Percentiles rank a stretch among this genome's conserved stretches.
These are phyloP conservation scores for Eonycteris spelaea DNA, from an alignment of 2,113 vertebrate species.

Conservation along the genomic window DNA sequence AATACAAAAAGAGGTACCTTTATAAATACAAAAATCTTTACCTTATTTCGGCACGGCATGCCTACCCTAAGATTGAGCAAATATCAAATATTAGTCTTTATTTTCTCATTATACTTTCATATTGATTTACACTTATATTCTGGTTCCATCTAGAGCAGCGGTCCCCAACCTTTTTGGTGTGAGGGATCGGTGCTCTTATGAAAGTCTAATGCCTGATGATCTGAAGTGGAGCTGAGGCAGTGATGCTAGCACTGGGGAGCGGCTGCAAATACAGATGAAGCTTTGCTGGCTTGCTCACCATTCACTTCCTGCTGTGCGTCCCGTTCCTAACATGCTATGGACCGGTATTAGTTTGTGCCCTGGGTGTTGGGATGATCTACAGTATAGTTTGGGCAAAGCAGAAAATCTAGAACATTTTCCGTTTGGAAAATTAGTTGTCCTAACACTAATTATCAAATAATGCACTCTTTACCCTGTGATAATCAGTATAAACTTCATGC, in stretches of 20 bases:
- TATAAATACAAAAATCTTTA: neutral
- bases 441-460: neutral
- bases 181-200: no score
- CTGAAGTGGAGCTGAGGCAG: no score
- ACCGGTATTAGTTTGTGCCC: no score
- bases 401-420: neutral
- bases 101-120: neutral
- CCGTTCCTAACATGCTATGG: no score
- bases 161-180: no score
- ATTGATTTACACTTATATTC: neutral
- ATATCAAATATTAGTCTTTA: neutral
- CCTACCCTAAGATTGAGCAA: neutral
- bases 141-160: neutral
- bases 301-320: no score
- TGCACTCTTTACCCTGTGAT: neutral
- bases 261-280: no score
- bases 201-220: no score
- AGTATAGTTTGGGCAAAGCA: neutral
- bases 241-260: no score
- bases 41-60: neutral
- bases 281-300: no score
- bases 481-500: neutral
- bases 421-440: neutral
- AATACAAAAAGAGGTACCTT: neutral
- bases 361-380: neutral